A percentile compares a stretch with the other conserved stretches of the same genome.
These are phyloP conservation scores for Herminia tarsipennalis DNA, from an alignment of 2,888 invertebrate species.

Conservation along the genomic window DNA sequence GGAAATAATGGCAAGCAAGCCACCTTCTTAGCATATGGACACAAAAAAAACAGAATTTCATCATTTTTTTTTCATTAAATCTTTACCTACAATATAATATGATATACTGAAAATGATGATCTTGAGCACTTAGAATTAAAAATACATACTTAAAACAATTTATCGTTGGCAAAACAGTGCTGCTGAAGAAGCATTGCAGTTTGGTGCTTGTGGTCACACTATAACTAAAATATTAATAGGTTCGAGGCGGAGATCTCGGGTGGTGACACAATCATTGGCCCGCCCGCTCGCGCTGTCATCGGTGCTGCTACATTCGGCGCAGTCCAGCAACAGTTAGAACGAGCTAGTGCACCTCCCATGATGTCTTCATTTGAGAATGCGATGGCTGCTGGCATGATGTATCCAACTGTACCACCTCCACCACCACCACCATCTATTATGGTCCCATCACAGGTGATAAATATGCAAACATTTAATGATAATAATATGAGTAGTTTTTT, in stretches of 20 bases:
- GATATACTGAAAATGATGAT: too few relatives aligned
- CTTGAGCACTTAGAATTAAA: too few relatives aligned
- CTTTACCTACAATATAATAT: too few relatives aligned
- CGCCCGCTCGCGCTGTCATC: slow-evolving; percentile 82
- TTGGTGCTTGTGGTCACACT: too few relatives aligned
- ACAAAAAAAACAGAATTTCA: too few relatives aligned
- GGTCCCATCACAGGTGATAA: slow-evolving; percentile 88
- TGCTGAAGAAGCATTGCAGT: too few relatives aligned
- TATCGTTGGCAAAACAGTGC: too few relatives aligned
- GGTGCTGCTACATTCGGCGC: slow-evolving; percentile 90
- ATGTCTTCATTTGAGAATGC: slow-evolving; percentile 75
- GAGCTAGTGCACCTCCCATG: slow-evolving; percentile 66
- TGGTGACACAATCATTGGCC: slow-evolving; percentile 82
- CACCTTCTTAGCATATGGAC: too few relatives aligned
- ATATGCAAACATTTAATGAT: background rate
- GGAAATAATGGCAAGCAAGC: too few relatives aligned
- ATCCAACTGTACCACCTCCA: slow-evolving; percentile 88
- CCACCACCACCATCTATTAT: slow-evolving; percentile 88
- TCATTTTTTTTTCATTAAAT: too few relatives aligned
- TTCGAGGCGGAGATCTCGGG: slow-evolving; percentile 96
- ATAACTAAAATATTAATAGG: slow-evolving; percentile 75
- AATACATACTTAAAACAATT: too few relatives aligned
- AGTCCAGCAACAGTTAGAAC: slow-evolving; percentile 88
- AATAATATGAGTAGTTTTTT: background rate
- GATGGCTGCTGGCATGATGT: slow-evolving; percentile 69